Evolutionary conservation across 2,888 invertebrate genomes (phyloP).

Genomic region (Heliothis peltigera): DNA sequence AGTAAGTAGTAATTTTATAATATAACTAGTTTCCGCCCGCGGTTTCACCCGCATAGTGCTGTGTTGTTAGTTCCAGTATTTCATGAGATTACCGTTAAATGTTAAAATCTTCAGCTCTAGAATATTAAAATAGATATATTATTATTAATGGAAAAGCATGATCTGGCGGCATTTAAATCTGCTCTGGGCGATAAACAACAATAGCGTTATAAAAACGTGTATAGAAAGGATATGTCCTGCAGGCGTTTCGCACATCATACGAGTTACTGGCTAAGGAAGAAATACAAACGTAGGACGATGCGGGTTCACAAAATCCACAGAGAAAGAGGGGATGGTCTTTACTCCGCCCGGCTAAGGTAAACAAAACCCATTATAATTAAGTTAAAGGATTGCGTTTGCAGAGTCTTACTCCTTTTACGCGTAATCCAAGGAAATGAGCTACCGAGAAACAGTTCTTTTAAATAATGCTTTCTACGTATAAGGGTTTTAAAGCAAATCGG

Average conservation of each 20-base stretch:
- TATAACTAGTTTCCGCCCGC: too few species aligned
- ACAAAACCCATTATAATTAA: slow-evolving; percentile 1
- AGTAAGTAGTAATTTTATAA: too few species aligned
- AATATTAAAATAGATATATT: too few species aligned
- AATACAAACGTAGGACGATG: background rate
- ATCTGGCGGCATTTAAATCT: too few species aligned
- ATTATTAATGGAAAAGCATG: background rate
- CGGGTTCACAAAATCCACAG: background rate
- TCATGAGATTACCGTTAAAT: too few species aligned
- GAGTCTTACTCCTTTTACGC: background rate
- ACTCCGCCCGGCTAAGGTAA: background rate
- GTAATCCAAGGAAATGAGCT: slow-evolving; percentile 3
- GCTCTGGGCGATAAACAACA: too few species aligned
- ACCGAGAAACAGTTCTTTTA: background rate
- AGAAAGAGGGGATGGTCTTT: background rate
- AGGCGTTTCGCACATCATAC: background rate
- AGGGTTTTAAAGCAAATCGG: background rate
- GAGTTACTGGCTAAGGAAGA: background rate
- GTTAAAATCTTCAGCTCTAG: too few species aligned
- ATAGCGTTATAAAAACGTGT: too few species aligned
- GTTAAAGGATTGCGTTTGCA: background rate
- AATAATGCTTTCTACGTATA: background rate
- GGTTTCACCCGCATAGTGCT: too few species aligned
- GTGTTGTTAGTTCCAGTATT: too few species aligned
- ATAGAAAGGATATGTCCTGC: background rate